Evolutionary conservation across 1,140 invertebrate species (phyloP).

Genomic region (Maniola jurtina): DNA sequence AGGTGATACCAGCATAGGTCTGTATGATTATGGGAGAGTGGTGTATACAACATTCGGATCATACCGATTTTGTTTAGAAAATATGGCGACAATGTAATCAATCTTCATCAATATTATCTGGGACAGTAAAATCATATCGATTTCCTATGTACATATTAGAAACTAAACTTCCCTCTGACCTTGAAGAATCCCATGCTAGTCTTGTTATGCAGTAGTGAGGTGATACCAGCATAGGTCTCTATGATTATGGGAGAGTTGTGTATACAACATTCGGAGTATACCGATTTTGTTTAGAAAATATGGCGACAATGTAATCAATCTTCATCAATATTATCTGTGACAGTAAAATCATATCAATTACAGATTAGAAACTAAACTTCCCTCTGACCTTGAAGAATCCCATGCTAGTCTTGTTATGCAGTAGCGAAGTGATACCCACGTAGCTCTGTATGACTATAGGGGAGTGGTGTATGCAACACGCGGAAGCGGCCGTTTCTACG

Average conservation of each 20-base stretch:
- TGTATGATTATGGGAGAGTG: constrained; percentile 87
- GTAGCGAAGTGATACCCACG: constrained; percentile 85
- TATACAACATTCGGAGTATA: constrained; percentile 77
- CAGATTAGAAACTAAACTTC: constrained; percentile 88
- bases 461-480: constrained; percentile 82
- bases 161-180: constrained; percentile 91
- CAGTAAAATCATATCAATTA: not conserved
- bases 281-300: constrained; percentile 38
- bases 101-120: no score
- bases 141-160: constrained; percentile 73
- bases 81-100: no score
- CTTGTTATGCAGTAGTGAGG: constrained; percentile 90
- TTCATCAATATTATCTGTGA: no score
- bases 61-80: constrained; percentile 45
- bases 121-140: not conserved
- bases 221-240: constrained; percentile 88
- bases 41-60: constrained; percentile 78
- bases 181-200: constrained; percentile 91
- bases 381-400: constrained; percentile 93
- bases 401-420: constrained; percentile 91
- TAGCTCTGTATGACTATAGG: constrained; percentile 90
- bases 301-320: no score
- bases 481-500: constrained; percentile 65
- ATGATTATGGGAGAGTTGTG: constrained; percentile 86
- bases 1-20: constrained; percentile 88